Evolutionary conservation across 2,113 vertebrate genomes (phyloP).

Genomic region (Hemibagrus wyckioides): DNA sequence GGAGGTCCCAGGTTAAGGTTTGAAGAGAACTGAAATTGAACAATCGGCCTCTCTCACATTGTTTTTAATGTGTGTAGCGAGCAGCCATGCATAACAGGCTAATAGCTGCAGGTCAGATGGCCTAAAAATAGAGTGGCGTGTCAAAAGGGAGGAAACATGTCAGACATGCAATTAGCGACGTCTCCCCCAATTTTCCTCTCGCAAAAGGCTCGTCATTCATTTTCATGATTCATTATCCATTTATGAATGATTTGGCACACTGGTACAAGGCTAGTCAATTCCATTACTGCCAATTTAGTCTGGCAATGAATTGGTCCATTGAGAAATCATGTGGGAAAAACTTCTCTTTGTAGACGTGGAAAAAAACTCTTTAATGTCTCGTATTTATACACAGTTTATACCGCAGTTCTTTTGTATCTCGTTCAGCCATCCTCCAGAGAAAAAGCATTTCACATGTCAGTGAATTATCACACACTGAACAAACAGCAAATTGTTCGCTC

Average conservation of each 20-base stretch:
- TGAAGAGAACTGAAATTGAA: neutral
- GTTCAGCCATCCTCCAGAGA: conserved; percentile 15
- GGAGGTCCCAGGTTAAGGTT: neutral
- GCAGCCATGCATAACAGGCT: conserved; percentile 30
- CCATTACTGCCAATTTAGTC: conserved; percentile 48
- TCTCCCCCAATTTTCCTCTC: conserved; percentile 17
- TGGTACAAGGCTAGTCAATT: conserved; percentile 43
- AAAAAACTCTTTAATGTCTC: neutral
- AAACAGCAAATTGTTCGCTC: conserved; percentile 18
- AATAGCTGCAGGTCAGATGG: conserved; percentile 24
- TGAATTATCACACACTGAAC: conserved; percentile 38
- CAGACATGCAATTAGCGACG: conserved; percentile 35
- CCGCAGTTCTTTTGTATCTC: neutral
- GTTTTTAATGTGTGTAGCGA: conserved; percentile 16
- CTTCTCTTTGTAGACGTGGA: conserved; percentile 13
- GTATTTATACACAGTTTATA: neutral
- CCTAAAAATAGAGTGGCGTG: conserved; percentile 26
- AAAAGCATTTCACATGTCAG: conserved; percentile 27
- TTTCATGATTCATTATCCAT: conserved; percentile 54
- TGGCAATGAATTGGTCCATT: conserved; percentile 45
- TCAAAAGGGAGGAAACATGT: conserved; percentile 8
- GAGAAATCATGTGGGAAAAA: conserved; percentile 52
- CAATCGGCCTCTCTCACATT: neutral
- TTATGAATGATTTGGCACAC: conserved; percentile 53
- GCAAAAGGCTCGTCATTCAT: conserved; percentile 42